Percentiles rank a stretch among this genome's conserved stretches.
Evolutionary conservation across 1,140 invertebrate species (phyloP).

Genomic region (Anastrepha obliqua): DNA sequence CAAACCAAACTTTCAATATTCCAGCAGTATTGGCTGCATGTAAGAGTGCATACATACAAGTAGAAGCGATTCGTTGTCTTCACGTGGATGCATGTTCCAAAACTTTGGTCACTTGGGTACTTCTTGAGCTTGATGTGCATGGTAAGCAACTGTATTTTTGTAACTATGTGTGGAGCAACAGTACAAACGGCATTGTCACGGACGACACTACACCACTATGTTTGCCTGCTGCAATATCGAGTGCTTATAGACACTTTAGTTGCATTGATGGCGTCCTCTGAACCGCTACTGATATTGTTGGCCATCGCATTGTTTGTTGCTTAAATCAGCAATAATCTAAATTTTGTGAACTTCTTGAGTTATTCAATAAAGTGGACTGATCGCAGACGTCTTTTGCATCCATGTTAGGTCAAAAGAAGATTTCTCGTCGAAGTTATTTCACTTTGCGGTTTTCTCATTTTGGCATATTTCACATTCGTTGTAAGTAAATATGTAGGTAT

Average conservation of each 20-base stretch:
- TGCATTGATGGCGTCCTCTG: constrained; percentile 33
- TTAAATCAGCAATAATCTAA: background rate
- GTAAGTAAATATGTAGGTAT: constrained; percentile 52
- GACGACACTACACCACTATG: background rate
- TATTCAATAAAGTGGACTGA: background rate
- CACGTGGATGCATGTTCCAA: background rate
- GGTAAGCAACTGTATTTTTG: background rate
- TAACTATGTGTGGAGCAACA: background rate
- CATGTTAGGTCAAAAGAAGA: constrained; percentile 69
- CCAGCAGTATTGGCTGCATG: background rate
- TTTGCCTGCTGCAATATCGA: background rate
- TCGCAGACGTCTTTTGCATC: background rate
- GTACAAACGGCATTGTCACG: background rate
- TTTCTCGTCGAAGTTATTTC: constrained; percentile 69
- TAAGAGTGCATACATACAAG: background rate
- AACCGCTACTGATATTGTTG: constrained; percentile 37
- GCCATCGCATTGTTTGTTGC: background rate
- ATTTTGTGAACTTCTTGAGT: background rate
- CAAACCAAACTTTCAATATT: background rate
- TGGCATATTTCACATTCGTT: constrained; percentile 72
- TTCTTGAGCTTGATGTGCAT: background rate
- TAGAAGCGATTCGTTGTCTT: no score
- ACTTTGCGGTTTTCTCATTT: constrained; percentile 69
- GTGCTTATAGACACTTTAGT: background rate
- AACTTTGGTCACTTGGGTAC: background rate